These are phyloP conservation scores for Paralvinella palmiformis DNA, from an alignment of 1,140 invertebrate genomes.

Conservation along the genomic window DNA sequence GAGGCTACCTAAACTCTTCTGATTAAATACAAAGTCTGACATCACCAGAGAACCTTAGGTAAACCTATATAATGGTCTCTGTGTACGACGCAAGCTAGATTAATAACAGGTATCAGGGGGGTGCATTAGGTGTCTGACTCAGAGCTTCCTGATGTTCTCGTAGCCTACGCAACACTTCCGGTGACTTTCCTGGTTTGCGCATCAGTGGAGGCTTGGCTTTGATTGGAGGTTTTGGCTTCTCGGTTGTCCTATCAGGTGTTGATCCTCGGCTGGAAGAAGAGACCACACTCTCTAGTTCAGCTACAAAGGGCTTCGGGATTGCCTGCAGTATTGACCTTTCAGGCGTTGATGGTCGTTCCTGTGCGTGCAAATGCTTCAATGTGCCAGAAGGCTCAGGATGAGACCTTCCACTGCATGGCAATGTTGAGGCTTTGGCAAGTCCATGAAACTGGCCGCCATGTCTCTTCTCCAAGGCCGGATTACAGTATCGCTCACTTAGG, in stretches of 20 bases:
- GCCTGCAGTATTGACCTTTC: slow-evolving; percentile 21
- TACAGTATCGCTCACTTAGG: neutral
- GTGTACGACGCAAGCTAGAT: no score
- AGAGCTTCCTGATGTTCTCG: slow-evolving; percentile 1
- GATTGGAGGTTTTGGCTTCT: slow-evolving; percentile 61
- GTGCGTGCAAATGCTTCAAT: no score
- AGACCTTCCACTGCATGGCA: no score
- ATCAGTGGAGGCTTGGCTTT: slow-evolving; percentile 69
- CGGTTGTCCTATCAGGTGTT: slow-evolving; percentile 55
- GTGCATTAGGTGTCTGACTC: no score
- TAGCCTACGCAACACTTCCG: slow-evolving; percentile 27
- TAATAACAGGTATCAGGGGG: no score
- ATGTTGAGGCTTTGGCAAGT: neutral
- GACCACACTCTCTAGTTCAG: no score
- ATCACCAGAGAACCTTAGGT: no score
- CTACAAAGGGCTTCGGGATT: slow-evolving; percentile 35
- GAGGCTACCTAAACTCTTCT: no score
- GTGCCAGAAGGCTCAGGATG: no score
- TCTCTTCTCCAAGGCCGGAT: neutral
- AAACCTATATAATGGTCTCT: no score
- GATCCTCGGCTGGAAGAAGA: no score
- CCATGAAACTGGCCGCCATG: neutral
- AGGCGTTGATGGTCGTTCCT: slow-evolving; percentile 15
- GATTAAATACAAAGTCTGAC: no score
- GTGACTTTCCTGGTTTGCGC: slow-evolving; percentile 57